A percentile compares a stretch with the other conserved stretches of the same genome.
phyloP scores from a whole-genome alignment of 2,113 vertebrate species.

The Erinaceus europaeus region DNA sequence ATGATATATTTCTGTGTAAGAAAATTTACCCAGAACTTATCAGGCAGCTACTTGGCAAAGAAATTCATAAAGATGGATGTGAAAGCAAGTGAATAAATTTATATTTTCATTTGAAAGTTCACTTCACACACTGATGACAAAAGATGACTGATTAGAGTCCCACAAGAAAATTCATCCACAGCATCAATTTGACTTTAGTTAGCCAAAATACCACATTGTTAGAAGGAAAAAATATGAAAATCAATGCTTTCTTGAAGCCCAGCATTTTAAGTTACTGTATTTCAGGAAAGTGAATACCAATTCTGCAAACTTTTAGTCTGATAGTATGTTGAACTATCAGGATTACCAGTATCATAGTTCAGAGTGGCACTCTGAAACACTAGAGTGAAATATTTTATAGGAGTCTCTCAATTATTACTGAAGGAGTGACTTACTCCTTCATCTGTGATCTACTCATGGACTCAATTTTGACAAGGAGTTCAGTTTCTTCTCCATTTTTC shows the following conservation, averaged over 20 bases:
- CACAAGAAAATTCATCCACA: background rate
- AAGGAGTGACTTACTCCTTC: background rate
- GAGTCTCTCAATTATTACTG: background rate
- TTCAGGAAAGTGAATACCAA: background rate
- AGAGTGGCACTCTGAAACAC: background rate
- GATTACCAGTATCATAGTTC: background rate
- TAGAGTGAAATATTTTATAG: background rate
- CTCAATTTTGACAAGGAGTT: background rate
- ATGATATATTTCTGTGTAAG: background rate
- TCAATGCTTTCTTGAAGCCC: background rate
- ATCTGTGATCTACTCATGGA: background rate
- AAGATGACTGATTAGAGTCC: constrained; percentile 29
- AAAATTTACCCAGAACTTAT: constrained; percentile 18
- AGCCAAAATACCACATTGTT: background rate
- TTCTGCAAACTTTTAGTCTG: background rate
- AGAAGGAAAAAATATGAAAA: background rate
- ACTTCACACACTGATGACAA: constrained; percentile 27
- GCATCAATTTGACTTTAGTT: background rate
- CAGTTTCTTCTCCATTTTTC: background rate
- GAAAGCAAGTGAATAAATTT: constrained; percentile 23
- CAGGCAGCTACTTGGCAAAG: background rate
- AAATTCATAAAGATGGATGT: constrained; percentile 47
- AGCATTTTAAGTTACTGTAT: background rate
- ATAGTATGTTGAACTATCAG: background rate
- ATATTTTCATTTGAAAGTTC: constrained; percentile 49